Evolutionary conservation across 2,797 vertebrate species (phyloP), one percentile per base, ranked within the genome.

Genomic region (Pogoniulus pusillus): DNA sequence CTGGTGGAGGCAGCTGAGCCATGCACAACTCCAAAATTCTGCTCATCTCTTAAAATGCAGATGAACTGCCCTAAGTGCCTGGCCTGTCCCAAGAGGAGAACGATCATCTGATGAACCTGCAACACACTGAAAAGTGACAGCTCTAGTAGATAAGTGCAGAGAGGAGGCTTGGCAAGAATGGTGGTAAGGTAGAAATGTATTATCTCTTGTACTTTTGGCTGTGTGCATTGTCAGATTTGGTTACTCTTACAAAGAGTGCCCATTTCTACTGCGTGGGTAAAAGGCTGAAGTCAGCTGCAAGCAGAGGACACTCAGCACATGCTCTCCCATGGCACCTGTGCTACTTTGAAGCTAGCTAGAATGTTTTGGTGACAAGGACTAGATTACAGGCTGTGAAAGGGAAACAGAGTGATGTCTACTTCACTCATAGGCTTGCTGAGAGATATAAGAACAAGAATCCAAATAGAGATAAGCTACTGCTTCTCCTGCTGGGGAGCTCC

Each of bases 11-110:
- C 66, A 80, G 65, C 43, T 88, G 85, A 85, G 85, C 39, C n/a
- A 35, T n/a, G 55, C 26, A 53, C 84, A 45, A 82, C 60, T 72
- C 80, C 78, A 85, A 79, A 82, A 58, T 88, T 89, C 81, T 93
- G 82, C 47, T 91, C 83, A 85, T 85, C 94, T 94, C 92, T 83
- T 93, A 92, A 95, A 94, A 82, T 2, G 19, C 76, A 71, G 37
- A 24, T 29, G 58, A 93, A 85, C 2, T 16, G 26, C 34, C 8
- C 82, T 45, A 22, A 54, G 75, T 78, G 63, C 57, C 70, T 85
- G 45, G 35, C 65, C 70, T 16, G 57, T 94, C 90, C 90, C 95
- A 93, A 71, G 89, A 93, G 72, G 32, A 93, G 90, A 73, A 73
- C 65, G 84, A 92, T 78, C 29, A 81, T 47, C 60, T 86, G 84